These are phyloP conservation scores for Equus quagga DNA, from an alignment of 2,113 vertebrate species.

Conservation along the genomic window DNA sequence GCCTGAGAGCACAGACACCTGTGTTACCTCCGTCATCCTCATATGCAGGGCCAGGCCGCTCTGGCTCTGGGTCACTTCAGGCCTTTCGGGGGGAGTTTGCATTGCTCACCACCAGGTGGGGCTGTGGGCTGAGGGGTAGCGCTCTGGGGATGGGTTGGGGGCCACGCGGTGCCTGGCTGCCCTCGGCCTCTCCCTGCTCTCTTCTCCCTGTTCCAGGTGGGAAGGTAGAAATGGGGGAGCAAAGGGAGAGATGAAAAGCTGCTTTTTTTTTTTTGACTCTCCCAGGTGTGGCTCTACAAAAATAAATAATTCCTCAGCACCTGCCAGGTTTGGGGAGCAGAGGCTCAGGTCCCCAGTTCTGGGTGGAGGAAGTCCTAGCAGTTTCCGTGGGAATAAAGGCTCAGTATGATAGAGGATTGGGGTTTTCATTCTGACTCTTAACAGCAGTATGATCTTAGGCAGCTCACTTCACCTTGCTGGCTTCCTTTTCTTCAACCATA, in stretches of 20 bases:
- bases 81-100: not conserved
- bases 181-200: accelerated
- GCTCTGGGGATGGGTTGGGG: no score
- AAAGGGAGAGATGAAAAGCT: not conserved
- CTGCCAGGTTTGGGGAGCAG: not conserved
- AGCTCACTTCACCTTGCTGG: not conserved
- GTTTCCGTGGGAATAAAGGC: not conserved
- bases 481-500: not conserved
- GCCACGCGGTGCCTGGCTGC: no score
- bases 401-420: not conserved
- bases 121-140: no score
- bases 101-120: not conserved
- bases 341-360: not conserved
- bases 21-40: accelerated
- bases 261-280: not conserved
- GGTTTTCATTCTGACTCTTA: not conserved
- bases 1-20: not conserved
- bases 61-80: not conserved
- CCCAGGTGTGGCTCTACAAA: not conserved
- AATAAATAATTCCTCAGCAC: not conserved
- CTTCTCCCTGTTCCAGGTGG: not conserved
- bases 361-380: not conserved
- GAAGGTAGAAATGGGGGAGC: not conserved
- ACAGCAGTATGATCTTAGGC: not conserved
- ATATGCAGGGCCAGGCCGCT: not conserved